These are phyloP conservation scores for Jordanella pulchra DNA, from an alignment of 2,797 vertebrate genomes.

Conservation along the genomic window DNA sequence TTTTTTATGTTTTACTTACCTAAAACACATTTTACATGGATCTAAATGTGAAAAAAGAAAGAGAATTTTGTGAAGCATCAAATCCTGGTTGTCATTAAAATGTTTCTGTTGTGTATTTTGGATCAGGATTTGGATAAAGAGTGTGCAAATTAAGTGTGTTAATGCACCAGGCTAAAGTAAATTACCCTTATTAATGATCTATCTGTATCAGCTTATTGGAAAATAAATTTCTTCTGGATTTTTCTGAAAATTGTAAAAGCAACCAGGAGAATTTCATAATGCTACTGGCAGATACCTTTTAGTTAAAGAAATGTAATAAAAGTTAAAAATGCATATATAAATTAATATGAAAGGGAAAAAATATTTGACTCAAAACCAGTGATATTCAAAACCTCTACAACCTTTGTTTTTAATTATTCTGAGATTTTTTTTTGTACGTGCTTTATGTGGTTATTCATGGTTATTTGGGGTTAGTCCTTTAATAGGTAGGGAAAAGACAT, in stretches of 20 bases:
- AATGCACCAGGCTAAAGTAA: neutral
- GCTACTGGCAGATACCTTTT: neutral
- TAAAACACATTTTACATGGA: neutral
- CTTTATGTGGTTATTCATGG: no score
- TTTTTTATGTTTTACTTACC: neutral
- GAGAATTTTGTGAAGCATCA: neutral
- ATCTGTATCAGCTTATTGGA: no score
- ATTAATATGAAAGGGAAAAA: slow-evolving; percentile 24
- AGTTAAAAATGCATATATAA: slow-evolving; percentile 2
- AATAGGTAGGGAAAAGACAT: neutral
- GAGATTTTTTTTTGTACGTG: slow-evolving; percentile 23
- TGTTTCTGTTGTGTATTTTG: neutral
- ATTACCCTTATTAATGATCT: neutral
- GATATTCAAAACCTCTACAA: slow-evolving; percentile 50
- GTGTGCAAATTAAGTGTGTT: neutral
- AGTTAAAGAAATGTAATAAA: slow-evolving; percentile 45
- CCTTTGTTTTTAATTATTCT: slow-evolving; percentile 64
- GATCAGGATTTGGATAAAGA: neutral
- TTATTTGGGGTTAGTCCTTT: slow-evolving; percentile 16
- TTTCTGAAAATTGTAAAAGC: neutral
- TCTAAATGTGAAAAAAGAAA: neutral
- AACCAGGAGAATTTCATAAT: no score
- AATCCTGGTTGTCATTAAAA: neutral
- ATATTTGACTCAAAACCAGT: slow-evolving; percentile 23
- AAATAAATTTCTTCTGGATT: neutral